phyloP scores from a whole-genome alignment of 37 sponge, comb jelly and placozoan species.

The Beroe forskalii region DNA sequence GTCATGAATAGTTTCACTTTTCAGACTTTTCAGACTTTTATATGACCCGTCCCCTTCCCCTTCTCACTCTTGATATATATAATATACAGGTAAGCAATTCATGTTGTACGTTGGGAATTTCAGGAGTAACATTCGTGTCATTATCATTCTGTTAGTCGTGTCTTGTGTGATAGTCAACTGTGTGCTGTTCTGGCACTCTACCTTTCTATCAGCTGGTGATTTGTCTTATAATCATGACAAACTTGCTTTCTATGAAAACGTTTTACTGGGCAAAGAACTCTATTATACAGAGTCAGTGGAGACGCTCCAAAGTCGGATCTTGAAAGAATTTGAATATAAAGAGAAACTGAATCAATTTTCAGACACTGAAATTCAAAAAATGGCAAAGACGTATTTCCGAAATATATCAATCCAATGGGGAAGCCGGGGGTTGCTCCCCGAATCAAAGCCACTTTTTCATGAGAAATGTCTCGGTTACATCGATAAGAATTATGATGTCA shows the following conservation, averaged over 20 bases:
- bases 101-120: no score
- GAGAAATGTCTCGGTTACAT: conserved; percentile 19
- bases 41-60: no score
- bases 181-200: neutral
- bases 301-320: neutral
- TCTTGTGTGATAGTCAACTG: neutral
- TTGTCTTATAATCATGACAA: neutral
- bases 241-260: neutral
- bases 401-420: conserved; percentile 20
- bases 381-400: neutral
- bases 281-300: neutral
- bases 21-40: no score
- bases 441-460: conserved; percentile 1
- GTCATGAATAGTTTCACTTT: no score
- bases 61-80: no score
- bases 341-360: neutral
- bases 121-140: no score
- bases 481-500: neutral
- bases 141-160: neutral
- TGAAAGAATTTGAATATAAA: conserved; percentile 58
- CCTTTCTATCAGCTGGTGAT: no score
- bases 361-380: neutral
- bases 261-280: neutral
- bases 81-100: no score
- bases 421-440: neutral